Percentiles rank a stretch among this genome's conserved stretches.
These are phyloP conservation scores for Mythimna loreyi DNA, from an alignment of 2,888 invertebrate species.

Conservation along the genomic window DNA sequence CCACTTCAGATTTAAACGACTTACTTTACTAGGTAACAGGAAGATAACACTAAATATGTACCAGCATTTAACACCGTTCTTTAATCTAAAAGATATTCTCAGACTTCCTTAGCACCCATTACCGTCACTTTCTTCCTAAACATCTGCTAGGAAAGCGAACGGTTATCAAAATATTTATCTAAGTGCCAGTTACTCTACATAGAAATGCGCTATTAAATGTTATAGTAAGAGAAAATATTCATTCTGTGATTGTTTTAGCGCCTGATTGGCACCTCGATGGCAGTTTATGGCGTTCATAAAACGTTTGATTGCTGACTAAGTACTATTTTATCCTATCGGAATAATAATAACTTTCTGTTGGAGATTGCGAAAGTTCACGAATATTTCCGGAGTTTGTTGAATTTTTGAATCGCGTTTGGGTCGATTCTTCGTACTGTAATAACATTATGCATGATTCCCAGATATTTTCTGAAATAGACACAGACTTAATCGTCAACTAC, in stretches of 20 bases:
- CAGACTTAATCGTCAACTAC: no score
- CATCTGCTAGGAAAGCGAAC: constrained; percentile 23
- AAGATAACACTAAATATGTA: constrained; percentile 1
- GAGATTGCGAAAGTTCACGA: not conserved
- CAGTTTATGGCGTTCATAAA: constrained; percentile 6
- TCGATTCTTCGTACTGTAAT: no score
- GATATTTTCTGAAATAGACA: no score
- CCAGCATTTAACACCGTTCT: not conserved
- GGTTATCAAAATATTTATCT: constrained; percentile 25
- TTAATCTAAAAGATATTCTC: constrained; percentile 29
- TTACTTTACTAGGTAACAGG: not conserved
- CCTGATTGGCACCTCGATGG: constrained; percentile 8
- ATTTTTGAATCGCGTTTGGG: not conserved
- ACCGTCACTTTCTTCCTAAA: constrained; percentile 24
- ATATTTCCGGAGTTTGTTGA: not conserved
- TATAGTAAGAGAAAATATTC: constrained; percentile 26
- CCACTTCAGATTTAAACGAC: not conserved
- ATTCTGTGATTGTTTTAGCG: constrained; percentile 32
- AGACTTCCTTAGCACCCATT: constrained; percentile 7
- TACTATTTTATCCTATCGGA: not conserved
- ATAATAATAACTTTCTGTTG: constrained; percentile 1
- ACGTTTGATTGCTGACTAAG: not conserved
- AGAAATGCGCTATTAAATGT: constrained; percentile 30
- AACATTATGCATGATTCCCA: no score
- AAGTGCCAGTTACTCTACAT: constrained; percentile 26